Percentiles rank a stretch among this genome's conserved stretches.
Evolutionary conservation across 2,113 vertebrate species (phyloP).

Genomic region (Hassar affinis): DNA sequence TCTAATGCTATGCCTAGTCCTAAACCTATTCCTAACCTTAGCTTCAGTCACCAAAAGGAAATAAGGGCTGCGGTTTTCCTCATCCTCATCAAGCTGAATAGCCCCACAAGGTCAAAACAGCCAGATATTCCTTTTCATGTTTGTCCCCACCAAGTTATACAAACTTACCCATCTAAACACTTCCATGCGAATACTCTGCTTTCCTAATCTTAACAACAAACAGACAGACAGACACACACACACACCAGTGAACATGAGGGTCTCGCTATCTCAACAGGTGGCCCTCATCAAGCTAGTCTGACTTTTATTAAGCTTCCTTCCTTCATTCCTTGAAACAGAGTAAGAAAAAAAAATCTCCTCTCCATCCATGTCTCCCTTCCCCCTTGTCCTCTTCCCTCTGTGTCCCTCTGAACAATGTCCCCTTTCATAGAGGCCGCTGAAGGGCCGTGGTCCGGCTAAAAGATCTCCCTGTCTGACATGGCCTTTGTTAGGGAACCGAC

Average conservation of each 20-base stretch:
- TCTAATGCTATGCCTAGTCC: neutral
- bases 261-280: conserved; percentile 37
- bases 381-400: conserved; percentile 24
- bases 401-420: conserved; percentile 59
- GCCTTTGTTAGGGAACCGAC: conserved; percentile 50
- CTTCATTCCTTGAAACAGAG: conserved; percentile 27
- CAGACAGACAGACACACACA: conserved; percentile 2
- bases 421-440: conserved; percentile 58
- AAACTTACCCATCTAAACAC: neutral
- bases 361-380: conserved; percentile 36
- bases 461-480: conserved; percentile 61
- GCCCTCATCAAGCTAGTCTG: conserved; percentile 33
- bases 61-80: neutral
- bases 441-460: conserved; percentile 62
- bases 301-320: conserved; percentile 49
- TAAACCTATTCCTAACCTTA: neutral
- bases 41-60: neutral
- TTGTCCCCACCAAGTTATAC: neutral
- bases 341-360: conserved; percentile 17
- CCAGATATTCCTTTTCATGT: neutral
- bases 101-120: neutral
- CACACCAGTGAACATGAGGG: neutral
- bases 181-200: neutral
- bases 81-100: neutral
- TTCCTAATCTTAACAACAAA: neutral